phyloP scores from a whole-genome alignment of 2,113 vertebrate genomes.

The Carollia perspicillata region DNA sequence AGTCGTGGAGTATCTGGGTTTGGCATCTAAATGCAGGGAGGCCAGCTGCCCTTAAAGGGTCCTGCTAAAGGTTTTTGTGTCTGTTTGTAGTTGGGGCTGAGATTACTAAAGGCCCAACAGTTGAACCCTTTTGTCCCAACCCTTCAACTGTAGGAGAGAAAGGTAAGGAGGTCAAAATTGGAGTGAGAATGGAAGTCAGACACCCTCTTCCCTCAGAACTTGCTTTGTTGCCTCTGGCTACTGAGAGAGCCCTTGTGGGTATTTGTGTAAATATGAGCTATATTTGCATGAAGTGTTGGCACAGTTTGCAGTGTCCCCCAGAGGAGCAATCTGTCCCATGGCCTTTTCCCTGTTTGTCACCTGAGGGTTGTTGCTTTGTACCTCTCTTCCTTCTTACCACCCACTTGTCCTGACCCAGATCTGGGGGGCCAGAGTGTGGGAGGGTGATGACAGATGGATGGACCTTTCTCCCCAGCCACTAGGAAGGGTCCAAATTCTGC shows the following conservation, averaged over 20 bases:
- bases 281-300: conserved; percentile 39
- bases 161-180: not conserved
- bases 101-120: not conserved
- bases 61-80: not conserved
- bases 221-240: not conserved
- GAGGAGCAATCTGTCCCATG: conserved; percentile 34
- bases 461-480: not conserved
- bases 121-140: not conserved
- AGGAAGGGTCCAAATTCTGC: not conserved
- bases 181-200: not conserved
- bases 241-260: not conserved
- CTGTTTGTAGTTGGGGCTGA: not conserved
- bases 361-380: conserved; percentile 42
- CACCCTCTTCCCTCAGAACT: not conserved
- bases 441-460: not conserved
- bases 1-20: not conserved
- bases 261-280: conserved; percentile 2
- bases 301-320: not conserved
- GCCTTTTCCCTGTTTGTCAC: conserved; percentile 44
- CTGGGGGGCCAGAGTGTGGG: not conserved
- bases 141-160: not conserved
- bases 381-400: conserved; percentile 19
- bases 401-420: conserved; percentile 49
- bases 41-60: not conserved
- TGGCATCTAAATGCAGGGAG: not conserved